phyloP scores from a whole-genome alignment of 1,140 invertebrate species.

The Chymomyza costata region DNA sequence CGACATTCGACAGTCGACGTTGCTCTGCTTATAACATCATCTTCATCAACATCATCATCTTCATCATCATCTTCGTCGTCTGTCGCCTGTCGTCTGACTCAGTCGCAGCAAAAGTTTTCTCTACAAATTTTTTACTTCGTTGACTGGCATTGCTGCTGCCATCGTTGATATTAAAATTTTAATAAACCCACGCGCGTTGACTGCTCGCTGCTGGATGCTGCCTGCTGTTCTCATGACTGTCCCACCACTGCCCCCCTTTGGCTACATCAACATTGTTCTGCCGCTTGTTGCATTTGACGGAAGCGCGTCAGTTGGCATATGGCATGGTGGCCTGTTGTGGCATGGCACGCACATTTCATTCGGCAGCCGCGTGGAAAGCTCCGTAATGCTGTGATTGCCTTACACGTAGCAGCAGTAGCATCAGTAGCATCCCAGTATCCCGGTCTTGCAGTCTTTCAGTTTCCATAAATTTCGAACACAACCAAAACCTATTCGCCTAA shows the following conservation, averaged over 20 bases:
- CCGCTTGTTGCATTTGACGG: conserved; percentile 69
- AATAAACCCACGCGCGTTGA: conserved; percentile 63
- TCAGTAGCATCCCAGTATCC: too few relatives aligned
- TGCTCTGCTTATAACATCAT: conserved; percentile 10
- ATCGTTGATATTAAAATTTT: conserved; percentile 70
- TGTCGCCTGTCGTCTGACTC: too few relatives aligned
- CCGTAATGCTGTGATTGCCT: conserved; percentile 56
- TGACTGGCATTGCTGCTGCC: conserved; percentile 27
- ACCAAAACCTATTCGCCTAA: too few relatives aligned
- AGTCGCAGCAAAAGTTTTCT: conserved; percentile 39
- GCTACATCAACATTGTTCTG: conserved; percentile 1
- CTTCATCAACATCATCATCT: too few relatives aligned
- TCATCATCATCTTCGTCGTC: too few relatives aligned
- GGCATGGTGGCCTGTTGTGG: conserved; percentile 10
- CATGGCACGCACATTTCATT: conserved; percentile 61
- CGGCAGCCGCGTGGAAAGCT: conserved; percentile 55
- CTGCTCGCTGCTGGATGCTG: conserved; percentile 17
- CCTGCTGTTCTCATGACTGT: background rate
- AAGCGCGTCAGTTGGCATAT: conserved; percentile 56
- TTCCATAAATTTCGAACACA: too few relatives aligned
- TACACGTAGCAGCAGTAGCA: too few relatives aligned
- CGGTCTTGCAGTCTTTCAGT: too few relatives aligned
- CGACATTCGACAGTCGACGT: conserved; percentile 39
- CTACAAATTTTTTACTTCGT: conserved; percentile 65
- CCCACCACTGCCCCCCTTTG: background rate